Evolutionary conservation across 2,113 vertebrate species (phyloP), one percentile per base, ranked within the genome.

Genomic region (Xiphorhynchus elegans): DNA sequence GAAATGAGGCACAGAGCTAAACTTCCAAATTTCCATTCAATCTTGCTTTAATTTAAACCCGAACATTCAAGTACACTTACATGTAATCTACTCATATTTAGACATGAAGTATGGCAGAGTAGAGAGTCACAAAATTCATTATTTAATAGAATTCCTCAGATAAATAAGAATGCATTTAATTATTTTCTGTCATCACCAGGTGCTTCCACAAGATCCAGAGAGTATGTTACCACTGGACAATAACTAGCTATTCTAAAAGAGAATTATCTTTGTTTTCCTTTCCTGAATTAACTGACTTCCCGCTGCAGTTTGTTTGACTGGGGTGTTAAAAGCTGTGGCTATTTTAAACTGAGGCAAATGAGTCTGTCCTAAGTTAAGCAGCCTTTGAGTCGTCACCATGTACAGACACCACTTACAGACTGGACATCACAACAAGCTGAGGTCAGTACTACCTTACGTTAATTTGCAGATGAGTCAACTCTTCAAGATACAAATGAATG

Each of bases 241-340:
- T 25, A 86, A 24, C 21, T 39, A 40, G 17, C 31, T 80, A 16
- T 69, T 79, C 67, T 55, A 17, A 40, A 82, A 17, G 14, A 40
- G 17, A 12, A 50, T 55, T 13, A 8, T 91, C 16, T 84, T 84
- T 0, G 0, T 88, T 85, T 85, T 72, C n/a, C 20, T 79, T 29
- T 79, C 53, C 46, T 0, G 0, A 44, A 35, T 5, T 0, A 0
- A 62, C 0, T 0, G 42, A 66, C 53, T 78, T 85, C 25, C 59
- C 29, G 19, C 21, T 67, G 42, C 28, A 39, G 11, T 74, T 87
- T 60, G 24, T n/a, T 84, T 75, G 35, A 44, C 23, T 60, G 7
- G 23, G 64, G 19, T 86, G n/a, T 82, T 72, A 46, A 49, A 73
- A 90, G n/a, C 37, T 50, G 37, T 37, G 66, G n/a, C 50, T 50